Conservation (phyloP, 2,797 vertebrate species). For the Enteromius afrohamiltoni region DNA sequence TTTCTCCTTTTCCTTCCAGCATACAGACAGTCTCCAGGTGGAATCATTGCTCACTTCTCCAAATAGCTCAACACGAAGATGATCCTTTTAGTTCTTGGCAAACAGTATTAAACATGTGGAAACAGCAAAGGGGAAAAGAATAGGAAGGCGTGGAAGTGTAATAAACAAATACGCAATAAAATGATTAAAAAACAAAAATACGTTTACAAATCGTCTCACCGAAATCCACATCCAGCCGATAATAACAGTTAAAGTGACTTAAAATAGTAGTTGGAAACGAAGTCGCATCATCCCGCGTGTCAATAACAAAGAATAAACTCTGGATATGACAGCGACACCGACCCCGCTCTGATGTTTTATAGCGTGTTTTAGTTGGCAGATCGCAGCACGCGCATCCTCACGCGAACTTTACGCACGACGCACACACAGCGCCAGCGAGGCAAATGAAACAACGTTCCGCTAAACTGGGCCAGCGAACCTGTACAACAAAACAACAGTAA, state of each 20-base stretch:
- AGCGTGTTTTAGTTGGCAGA: slow-evolving; percentile 58
- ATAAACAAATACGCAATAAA: background rate
- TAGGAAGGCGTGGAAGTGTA: background rate
- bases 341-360: slow-evolving; percentile 51
- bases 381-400: slow-evolving; percentile 52
- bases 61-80: slow-evolving; percentile 56
- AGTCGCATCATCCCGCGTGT: background rate
- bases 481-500: background rate
- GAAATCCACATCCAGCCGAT: background rate
- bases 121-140: background rate
- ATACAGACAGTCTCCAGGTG: slow-evolving; percentile 84
- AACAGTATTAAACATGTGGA: background rate
- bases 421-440: background rate
- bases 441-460: background rate
- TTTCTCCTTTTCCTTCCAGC: slow-evolving; percentile 87
- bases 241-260: background rate
- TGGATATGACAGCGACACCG: background rate
- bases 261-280: background rate
- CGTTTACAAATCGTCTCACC: slow-evolving; percentile 9
- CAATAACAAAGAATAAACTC: background rate
- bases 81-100: background rate
- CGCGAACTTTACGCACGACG: slow-evolving; percentile 7
- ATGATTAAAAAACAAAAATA: too few relatives aligned
- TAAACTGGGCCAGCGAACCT: background rate
- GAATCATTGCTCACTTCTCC: slow-evolving; percentile 76